These are phyloP conservation scores for Cremastinae sp. DNA, from an alignment of 2,888 invertebrate species.

Conservation along the genomic window DNA sequence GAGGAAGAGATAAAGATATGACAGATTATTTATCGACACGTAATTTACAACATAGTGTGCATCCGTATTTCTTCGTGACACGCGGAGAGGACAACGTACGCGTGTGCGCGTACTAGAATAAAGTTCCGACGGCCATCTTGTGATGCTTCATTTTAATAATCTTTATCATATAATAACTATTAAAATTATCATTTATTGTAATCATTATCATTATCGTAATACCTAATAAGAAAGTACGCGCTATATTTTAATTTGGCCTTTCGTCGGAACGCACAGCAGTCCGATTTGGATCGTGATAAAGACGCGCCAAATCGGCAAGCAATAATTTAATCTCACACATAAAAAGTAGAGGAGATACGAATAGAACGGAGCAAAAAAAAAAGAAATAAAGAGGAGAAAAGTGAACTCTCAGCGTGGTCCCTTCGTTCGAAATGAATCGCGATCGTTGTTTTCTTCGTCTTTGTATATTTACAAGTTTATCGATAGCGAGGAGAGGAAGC, in stretches of 20 bases:
- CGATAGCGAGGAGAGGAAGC: conserved; percentile 45
- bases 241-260: conserved; percentile 37
- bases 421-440: conserved; percentile 34
- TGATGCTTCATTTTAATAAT: conserved; percentile 17
- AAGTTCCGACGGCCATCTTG: conserved; percentile 24
- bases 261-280: conserved; percentile 32
- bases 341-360: conserved; percentile 31
- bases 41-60: conserved; percentile 49
- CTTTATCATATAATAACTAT: no score
- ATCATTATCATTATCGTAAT: conserved; percentile 28
- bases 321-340: conserved; percentile 59
- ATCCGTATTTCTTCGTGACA: conserved; percentile 18
- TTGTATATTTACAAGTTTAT: conserved; percentile 58
- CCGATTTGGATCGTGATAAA: conserved; percentile 35
- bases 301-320: conserved; percentile 44
- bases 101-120: background rate
- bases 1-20: background rate
- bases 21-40: conserved; percentile 35
- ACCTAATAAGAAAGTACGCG: conserved; percentile 7
- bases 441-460: conserved; percentile 13
- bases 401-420: conserved; percentile 9
- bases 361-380: conserved; percentile 20
- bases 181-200: background rate
- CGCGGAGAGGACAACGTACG: conserved; percentile 22
- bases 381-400: conserved; percentile 26